A percentile compares a stretch with the other conserved stretches of the same genome.
These are phyloP conservation scores for Rhinichthys osculus DNA, from an alignment of 2,797 vertebrate genomes.

Conservation along the genomic window DNA sequence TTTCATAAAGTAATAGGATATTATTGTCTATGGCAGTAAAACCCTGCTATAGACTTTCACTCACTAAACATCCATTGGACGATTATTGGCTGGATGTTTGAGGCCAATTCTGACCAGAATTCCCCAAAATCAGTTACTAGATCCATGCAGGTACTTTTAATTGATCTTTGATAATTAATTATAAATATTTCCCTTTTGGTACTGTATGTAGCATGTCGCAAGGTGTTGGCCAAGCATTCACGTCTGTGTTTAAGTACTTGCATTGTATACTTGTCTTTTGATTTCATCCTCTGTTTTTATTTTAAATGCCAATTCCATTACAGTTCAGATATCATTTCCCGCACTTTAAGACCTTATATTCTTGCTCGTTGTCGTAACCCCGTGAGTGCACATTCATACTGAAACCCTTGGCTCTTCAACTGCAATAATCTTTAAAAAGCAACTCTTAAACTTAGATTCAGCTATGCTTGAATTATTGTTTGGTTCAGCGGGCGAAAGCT, in stretches of 20 bases:
- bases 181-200: neutral
- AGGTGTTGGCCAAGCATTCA: neutral
- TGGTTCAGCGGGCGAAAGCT: neutral
- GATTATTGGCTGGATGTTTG: neutral
- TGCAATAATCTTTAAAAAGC: neutral
- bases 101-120: neutral
- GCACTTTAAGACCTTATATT: neutral
- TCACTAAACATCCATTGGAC: neutral
- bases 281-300: neutral
- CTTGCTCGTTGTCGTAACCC: neutral
- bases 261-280: neutral
- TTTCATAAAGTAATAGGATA: neutral
- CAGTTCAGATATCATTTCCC: neutral
- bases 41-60: neutral
- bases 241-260: neutral
- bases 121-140: neutral
- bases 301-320: neutral
- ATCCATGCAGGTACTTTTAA: neutral
- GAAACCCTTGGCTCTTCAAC: neutral
- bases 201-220: neutral
- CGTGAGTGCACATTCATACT: neutral
- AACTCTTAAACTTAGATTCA: slow-evolving; percentile 1
- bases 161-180: neutral
- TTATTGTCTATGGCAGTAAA: neutral
- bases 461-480: slow-evolving; percentile 9